Base-by-base conservation (phyloP, 1,140 invertebrate species). In the Cephus cinctus region DNA sequence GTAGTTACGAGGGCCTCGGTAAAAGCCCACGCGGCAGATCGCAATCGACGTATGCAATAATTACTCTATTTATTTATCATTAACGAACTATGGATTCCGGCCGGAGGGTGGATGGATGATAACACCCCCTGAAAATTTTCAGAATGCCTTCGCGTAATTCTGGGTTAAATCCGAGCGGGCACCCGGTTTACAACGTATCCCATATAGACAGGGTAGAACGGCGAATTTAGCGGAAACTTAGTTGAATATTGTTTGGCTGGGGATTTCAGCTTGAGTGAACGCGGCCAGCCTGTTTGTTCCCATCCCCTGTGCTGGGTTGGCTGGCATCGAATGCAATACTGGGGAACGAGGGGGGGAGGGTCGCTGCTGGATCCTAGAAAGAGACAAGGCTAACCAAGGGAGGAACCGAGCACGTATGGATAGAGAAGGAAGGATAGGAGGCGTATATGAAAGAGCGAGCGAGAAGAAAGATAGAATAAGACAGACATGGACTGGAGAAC, bases 151-250 rank as follows among this genome's bases (percentile, higher is more conserved):
- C n/a, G n/a, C n/a, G n/a, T n/a, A n/a, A n/a, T n/a, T n/a, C n/a
- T n/a, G n/a, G n/a, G n/a, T n/a, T n/a, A n/a, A n/a, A n/a, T n/a
- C n/a, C n/a, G n/a, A n/a, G n/a, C n/a, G n/a, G n/a, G n/a, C n/a
- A n/a, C n/a, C n/a, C n/a, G n/a, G n/a, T n/a, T n/a, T n/a, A n/a
- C n/a, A n/a, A n/a, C n/a, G n/a, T n/a, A n/a, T n/a, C n/a, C n/a
- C n/a, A n/a, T n/a, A n/a, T n/a, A n/a, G n/a, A n/a, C n/a, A n/a
- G 53, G 57, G 42, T 43, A 54, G 55, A 59, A 65, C 56, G 58
- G 56, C 62, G 62, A 73, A 69, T 69, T 69, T 67, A 65, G 61
- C 52, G 63, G 59, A 66, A 73, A 73, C 60, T 72, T 68, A 63
- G 65, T 68, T 56, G 69, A 67, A 71, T 71, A 72, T 72, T 63